Percentiles rank a stretch among this genome's conserved stretches.
phyloP scores from a whole-genome alignment of 64 coral and sea anemone genomes.

The Platygyra sinensis region DNA sequence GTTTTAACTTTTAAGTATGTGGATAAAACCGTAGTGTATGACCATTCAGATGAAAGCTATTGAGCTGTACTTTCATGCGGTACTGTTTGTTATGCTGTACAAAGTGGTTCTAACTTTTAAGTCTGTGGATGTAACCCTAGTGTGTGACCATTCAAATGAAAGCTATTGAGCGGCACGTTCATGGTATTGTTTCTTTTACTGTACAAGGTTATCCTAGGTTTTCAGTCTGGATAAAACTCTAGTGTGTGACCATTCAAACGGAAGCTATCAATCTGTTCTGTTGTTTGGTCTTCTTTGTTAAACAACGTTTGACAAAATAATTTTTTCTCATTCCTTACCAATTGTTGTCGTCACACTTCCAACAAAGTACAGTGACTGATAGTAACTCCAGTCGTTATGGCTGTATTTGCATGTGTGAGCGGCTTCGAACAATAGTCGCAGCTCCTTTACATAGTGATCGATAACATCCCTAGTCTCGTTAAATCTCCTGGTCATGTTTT shows the following conservation, averaged over 20 bases:
- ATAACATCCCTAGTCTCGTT: conserved; percentile 68
- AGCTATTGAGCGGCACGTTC: background rate
- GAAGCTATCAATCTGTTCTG: background rate
- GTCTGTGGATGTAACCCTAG: background rate
- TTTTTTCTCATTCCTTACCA: conserved; percentile 50
- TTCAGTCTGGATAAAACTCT: background rate
- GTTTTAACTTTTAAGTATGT: too few species aligned
- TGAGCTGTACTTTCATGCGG: too few species aligned
- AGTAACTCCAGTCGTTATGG: conserved; percentile 97
- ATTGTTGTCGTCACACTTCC: conserved; percentile 93
- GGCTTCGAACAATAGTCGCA: conserved; percentile 44
- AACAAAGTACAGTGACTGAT: conserved; percentile 89
- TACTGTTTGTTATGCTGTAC: too few species aligned
- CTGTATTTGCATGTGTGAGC: conserved; percentile 76
- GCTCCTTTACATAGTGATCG: conserved; percentile 33
- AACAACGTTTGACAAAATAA: too few species aligned
- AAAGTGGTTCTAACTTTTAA: background rate
- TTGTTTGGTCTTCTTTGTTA: background rate
- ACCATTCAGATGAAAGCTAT: too few species aligned
- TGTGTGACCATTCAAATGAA: background rate
- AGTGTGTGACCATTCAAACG: background rate
- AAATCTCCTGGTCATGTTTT: conserved; percentile 74
- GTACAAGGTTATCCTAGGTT: too few species aligned
- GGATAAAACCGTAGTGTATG: too few species aligned
- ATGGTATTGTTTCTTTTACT: too few species aligned